Evolutionary conservation across 2,888 invertebrate species (phyloP).

Genomic region (Drosophila mulleri): DNA sequence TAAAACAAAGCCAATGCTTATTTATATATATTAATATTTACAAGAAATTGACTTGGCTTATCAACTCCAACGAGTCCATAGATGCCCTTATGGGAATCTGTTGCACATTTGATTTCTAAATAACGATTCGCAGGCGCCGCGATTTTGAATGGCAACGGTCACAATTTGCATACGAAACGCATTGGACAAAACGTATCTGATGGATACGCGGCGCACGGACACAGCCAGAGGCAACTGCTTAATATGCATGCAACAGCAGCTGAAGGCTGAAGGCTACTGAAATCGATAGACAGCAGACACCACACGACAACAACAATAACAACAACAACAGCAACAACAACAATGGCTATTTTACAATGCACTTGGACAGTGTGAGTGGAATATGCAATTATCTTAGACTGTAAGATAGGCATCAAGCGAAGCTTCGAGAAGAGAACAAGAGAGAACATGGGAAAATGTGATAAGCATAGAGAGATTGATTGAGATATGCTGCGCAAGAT

Average conservation of each 20-base stretch:
- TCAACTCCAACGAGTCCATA: slow-evolving; percentile 3
- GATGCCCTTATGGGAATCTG: slow-evolving; percentile 8
- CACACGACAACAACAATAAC: slow-evolving; percentile 22
- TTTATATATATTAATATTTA: not conserved
- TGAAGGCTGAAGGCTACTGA: slow-evolving; percentile 78
- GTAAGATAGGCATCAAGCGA: slow-evolving; percentile 34
- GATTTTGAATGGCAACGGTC: slow-evolving; percentile 66
- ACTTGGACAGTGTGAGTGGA: slow-evolving; percentile 63
- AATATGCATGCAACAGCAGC: slow-evolving; percentile 67
- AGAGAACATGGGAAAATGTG: not conserved
- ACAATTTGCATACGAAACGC: slow-evolving; percentile 60
- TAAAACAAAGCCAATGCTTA: slow-evolving; percentile 5
- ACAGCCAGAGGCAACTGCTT: slow-evolving; percentile 42
- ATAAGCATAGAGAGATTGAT: not conserved
- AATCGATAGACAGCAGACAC: slow-evolving; percentile 69
- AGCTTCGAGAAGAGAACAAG: not conserved
- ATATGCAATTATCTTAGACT: slow-evolving; percentile 54
- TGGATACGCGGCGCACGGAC: slow-evolving; percentile 18
- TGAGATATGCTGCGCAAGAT: too few relatives aligned
- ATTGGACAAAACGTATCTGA: slow-evolving; percentile 44
- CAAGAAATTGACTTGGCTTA: slow-evolving; percentile 4
- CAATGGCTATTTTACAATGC: slow-evolving; percentile 61
- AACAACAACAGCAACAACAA: slow-evolving; percentile 19
- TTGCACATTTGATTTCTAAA: slow-evolving; percentile 33
- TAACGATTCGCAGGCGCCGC: slow-evolving; percentile 48